Percentiles rank a stretch among this genome's conserved stretches.
These are phyloP conservation scores for Fistularia tabacaria DNA, from an alignment of 2,797 vertebrate genomes.

Conservation along the genomic window DNA sequence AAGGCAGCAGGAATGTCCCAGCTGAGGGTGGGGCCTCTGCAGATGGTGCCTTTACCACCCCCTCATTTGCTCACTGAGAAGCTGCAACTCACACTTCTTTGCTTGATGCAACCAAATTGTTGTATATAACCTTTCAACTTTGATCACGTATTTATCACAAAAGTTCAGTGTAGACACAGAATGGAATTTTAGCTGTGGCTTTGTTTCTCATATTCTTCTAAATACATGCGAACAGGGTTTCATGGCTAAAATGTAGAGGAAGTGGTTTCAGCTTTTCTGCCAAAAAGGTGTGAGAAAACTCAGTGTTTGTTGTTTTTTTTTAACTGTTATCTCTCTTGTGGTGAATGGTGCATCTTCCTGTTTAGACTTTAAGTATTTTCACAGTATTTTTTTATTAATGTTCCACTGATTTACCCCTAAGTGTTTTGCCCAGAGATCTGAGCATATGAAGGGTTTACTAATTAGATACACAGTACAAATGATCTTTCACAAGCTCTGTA, in stretches of 20 bases:
- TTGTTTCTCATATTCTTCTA: constrained; percentile 67
- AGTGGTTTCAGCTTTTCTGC: constrained; percentile 72
- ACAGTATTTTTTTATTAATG: constrained; percentile 37
- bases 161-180: constrained; percentile 18
- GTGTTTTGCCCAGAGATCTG: constrained; percentile 72
- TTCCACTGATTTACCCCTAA: constrained; percentile 68
- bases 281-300: constrained; percentile 69
- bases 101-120: constrained; percentile 26
- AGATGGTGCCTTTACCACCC: constrained; percentile 65
- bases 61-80: constrained; percentile 32
- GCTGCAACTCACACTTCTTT: constrained; percentile 37
- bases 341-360: constrained; percentile 45
- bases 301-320: constrained; percentile 57
- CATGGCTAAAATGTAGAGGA: constrained; percentile 74
- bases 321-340: constrained; percentile 40
- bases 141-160: constrained; percentile 25
- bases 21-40: constrained; percentile 53
- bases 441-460: constrained; percentile 80
- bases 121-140: constrained; percentile 10
- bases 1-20: constrained; percentile 25
- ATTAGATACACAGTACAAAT: constrained; percentile 83
- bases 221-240: constrained; percentile 74
- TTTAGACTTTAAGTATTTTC: constrained; percentile 40
- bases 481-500: constrained; percentile 79
- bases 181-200: constrained; percentile 41